Conservation (phyloP, 1,140 invertebrate genomes). For the Portunus trituberculatus region DNA sequence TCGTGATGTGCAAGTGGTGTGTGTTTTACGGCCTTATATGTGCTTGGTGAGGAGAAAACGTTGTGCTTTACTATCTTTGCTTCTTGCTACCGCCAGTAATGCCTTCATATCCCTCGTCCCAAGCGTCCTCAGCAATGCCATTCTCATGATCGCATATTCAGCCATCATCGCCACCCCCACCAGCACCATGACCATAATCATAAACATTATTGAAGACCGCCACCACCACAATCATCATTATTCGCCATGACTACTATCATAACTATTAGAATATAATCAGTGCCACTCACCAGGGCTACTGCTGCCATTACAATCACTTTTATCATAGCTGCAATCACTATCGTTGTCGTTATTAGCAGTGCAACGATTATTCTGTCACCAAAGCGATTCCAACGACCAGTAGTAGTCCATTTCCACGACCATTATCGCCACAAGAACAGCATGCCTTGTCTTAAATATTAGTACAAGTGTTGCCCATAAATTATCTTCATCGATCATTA, state of each 20-base stretch:
- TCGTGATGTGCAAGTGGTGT: background rate
- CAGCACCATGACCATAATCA: slow-evolving; percentile 10
- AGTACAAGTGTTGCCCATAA: background rate
- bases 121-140: background rate
- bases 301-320: slow-evolving; percentile 9
- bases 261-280: slow-evolving; percentile 24
- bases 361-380: slow-evolving; percentile 27
- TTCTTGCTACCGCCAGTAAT: slow-evolving; percentile 11
- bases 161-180: background rate
- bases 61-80: background rate
- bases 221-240: slow-evolving; percentile 22
- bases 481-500: slow-evolving; percentile 5
- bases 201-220: slow-evolving; percentile 12
- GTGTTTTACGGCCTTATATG: background rate
- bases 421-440: background rate
- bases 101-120: background rate
- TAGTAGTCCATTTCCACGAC: background rate
- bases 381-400: background rate
- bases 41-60: background rate
- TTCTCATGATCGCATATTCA: slow-evolving; percentile 13
- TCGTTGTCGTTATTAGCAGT: slow-evolving; percentile 34
- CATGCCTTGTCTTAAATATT: background rate
- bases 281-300: slow-evolving; percentile 1
- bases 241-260: slow-evolving; percentile 12
- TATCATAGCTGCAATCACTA: slow-evolving; percentile 36